Evolutionary conservation across 1,140 invertebrate genomes (phyloP).

Genomic region (Pseudachorutes palmiensis): DNA sequence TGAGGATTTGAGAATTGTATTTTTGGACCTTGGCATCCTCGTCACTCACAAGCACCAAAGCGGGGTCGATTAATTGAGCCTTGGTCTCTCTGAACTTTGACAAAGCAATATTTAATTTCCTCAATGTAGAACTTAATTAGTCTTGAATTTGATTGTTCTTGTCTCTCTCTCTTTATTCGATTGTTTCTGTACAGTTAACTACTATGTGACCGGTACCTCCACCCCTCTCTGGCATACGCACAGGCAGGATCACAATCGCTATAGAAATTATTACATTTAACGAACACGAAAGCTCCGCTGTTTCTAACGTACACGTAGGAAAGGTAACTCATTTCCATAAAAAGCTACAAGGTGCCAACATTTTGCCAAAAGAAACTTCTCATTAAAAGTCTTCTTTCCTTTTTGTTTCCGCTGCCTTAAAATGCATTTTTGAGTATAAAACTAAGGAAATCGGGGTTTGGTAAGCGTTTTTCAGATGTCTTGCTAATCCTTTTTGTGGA

Average conservation of each 20-base stretch:
- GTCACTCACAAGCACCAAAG: conserved; percentile 6
- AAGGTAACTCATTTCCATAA: conserved; percentile 10
- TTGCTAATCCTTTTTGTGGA: background rate
- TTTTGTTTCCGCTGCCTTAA: background rate
- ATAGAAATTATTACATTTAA: conserved; percentile 12
- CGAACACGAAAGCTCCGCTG: background rate
- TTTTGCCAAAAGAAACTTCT: background rate
- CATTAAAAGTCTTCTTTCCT: background rate
- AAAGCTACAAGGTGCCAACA: conserved; percentile 5
- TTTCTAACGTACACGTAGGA: background rate
- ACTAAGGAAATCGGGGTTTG: conserved; percentile 2
- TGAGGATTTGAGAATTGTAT: background rate
- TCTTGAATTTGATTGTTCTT: background rate
- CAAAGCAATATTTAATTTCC: background rate
- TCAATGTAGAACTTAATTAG: background rate
- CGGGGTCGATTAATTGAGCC: background rate
- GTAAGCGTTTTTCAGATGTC: background rate
- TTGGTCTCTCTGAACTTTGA: background rate
- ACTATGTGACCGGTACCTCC: conserved; percentile 9
- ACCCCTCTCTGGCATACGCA: conserved; percentile 9
- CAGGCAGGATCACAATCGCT: background rate
- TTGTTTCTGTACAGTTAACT: conserved; percentile 8
- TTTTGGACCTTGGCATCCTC: background rate
- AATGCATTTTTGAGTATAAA: conserved; percentile 3
- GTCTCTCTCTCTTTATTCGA: conserved; percentile 9